These are phyloP conservation scores for Bombus sylvicola DNA, from an alignment of 1,140 invertebrate genomes.

Conservation along the genomic window DNA sequence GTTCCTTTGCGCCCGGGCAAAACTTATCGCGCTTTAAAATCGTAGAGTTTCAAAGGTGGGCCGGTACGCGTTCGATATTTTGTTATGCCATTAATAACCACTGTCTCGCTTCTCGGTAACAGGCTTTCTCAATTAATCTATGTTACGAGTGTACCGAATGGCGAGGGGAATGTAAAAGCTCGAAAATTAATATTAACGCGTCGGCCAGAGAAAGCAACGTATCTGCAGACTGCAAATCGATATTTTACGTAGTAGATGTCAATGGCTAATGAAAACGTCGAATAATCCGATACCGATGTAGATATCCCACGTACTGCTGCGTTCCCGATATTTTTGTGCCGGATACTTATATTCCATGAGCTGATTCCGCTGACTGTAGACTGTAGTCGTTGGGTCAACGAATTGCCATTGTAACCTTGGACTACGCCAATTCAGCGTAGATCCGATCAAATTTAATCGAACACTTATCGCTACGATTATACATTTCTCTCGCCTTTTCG, in stretches of 20 bases:
- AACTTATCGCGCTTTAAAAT: slow-evolving; percentile 64
- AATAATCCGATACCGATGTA: slow-evolving; percentile 61
- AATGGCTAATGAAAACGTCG: slow-evolving; percentile 70
- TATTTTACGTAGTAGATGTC: slow-evolving; percentile 64
- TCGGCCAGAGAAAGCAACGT: slow-evolving; percentile 54
- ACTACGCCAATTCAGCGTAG: not conserved
- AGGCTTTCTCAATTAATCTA: slow-evolving; percentile 72
- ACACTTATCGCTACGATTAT: not conserved
- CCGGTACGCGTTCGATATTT: slow-evolving; percentile 61
- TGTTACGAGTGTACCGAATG: slow-evolving; percentile 68
- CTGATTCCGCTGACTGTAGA: slow-evolving; percentile 62
- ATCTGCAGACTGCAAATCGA: slow-evolving; percentile 54
- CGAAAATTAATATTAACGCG: slow-evolving; percentile 70
- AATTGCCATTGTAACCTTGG: slow-evolving; percentile 45
- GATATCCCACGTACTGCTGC: slow-evolving; percentile 58
- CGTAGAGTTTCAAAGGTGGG: slow-evolving; percentile 52
- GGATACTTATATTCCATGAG: slow-evolving; percentile 40
- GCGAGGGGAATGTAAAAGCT: slow-evolving; percentile 65
- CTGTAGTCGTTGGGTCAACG: slow-evolving; percentile 35
- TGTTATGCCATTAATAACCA: slow-evolving; percentile 70
- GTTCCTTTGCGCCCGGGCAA: slow-evolving; percentile 35
- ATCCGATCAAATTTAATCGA: slow-evolving; percentile 30
- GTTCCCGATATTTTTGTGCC: slow-evolving; percentile 47
- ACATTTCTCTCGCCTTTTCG: too few relatives aligned
- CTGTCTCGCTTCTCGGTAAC: slow-evolving; percentile 66